Evolutionary conservation across 2,888 invertebrate genomes (phyloP), one percentile per base, ranked within the genome.

Genomic region (Eristalis arbustorum): DNA sequence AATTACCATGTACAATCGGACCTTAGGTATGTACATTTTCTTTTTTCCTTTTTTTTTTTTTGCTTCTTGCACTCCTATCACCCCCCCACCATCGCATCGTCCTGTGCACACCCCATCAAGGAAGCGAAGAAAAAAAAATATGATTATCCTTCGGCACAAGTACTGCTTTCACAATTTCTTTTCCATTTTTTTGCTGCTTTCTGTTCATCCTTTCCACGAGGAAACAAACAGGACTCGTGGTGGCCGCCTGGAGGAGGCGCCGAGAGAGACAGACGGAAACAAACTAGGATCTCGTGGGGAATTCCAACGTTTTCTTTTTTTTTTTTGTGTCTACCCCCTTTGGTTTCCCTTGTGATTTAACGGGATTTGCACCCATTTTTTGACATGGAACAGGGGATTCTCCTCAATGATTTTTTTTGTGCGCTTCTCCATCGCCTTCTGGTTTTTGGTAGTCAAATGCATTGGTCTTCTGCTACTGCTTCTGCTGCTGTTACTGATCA

Each of bases 1-100:
- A 88, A 91, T 91, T 90, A 90, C 92, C 81, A 90, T 92, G 90
- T 89, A 91, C 76, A 93, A 92, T 90, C 91, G 92, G 79, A 92
- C 92, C 82, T 90, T 90, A 88, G 91, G 91, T 92, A 90, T 72
- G 83, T 81, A 83, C 83, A 87, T 83, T 83, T 13, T 14, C 59
- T 1, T 59, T 59, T 23, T 49, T 49, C 1, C 4, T 31, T 31
- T 49, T 6, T 2, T 18, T 49, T 2, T 49, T 2, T 18, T 49
- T 49, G 18, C 18, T 49, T 49, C 49, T 18, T 49, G n/a, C 49
- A 18, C 18, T 6, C 4, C 42, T n/a, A n/a, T 56, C 25, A 31
- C 28, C 69, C n/a, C 31, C 63, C 8, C 31, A 34, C 22, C 59
- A 25, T 23, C 22, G 42, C 10, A 31, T 10, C 31, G 42, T 42